These are phyloP conservation scores for Premnoplex brunnescens DNA, from an alignment of 2,797 vertebrate genomes.

Conservation along the genomic window DNA sequence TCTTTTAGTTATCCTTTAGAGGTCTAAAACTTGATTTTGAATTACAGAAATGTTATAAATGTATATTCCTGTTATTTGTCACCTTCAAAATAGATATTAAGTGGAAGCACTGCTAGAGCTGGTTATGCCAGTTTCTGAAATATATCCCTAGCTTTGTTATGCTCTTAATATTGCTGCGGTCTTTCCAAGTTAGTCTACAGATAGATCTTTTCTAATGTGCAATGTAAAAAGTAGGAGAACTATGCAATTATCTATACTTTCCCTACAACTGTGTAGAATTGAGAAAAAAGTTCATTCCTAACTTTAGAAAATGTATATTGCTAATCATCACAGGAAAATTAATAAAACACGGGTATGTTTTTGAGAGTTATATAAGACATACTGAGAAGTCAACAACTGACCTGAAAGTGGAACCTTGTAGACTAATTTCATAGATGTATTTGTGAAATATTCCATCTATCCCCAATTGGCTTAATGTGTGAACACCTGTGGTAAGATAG, in stretches of 20 bases:
- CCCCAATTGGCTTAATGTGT: not conserved
- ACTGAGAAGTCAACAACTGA: not conserved
- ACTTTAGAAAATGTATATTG: not conserved
- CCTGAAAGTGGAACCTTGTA: not conserved
- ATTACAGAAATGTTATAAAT: not conserved
- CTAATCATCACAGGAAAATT: not conserved
- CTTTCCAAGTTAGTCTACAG: not conserved
- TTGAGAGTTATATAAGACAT: not conserved
- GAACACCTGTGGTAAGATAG: not conserved
- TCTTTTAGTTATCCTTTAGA: not conserved
- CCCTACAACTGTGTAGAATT: not conserved
- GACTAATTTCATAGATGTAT: not conserved
- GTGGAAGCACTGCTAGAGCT: not conserved
- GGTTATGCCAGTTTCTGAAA: not conserved
- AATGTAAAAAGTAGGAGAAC: not conserved
- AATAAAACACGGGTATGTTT: not conserved
- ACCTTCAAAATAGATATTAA: not conserved
- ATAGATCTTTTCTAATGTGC: not conserved
- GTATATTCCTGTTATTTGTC: not conserved
- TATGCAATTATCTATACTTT: not conserved
- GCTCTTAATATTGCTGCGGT: not conserved
- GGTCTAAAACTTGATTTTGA: not conserved
- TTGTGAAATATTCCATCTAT: not conserved
- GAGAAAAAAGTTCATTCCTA: not conserved
- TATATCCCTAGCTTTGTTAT: not conserved